Base-by-base conservation (phyloP, 1,140 invertebrate species). In the Hyphantria cunea region DNA sequence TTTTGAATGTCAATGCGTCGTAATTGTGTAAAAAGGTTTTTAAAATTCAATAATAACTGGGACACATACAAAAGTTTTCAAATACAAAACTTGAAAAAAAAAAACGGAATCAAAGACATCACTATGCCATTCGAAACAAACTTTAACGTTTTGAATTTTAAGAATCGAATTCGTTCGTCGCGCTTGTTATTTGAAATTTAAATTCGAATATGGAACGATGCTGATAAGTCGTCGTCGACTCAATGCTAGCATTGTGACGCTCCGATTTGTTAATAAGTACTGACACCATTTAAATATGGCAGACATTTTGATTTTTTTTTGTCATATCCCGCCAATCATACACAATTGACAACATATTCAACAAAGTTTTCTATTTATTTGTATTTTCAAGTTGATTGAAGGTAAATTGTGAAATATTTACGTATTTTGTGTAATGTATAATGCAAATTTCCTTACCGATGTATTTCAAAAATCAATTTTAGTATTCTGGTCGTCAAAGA, bases 121-220 rank as follows among this genome's bases (percentile, higher is more conserved):
- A 25, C 17, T 3, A 25, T 25, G 17, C 5, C 17, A 25, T 5
- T 25, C 17, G 17, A 25, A 25, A 25, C 17, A 5, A 25, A 25
- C 17, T 25, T 25, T 25, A 25, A 25, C 17, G 17, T 25, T 25
- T 25, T 25, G 5, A n/a, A 44, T 56, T 56, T 48, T 14, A 48
- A 47, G 33, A 37, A 55, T 45, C 42, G 42, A 31, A 45, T 42
- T 55, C 53, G 53, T 55, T 41, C 15, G 52, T 41, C 15, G 52
- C 17, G 54, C 34, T 56, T 42, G 44, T 11, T 25, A 56, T 56
- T 56, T 56, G 44, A 56, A 47, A 47, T 56, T 56, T 56, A 56
- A 56, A 56, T 56, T 48, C 44, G 42, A 48, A 56, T 48, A 37
- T 48, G 54, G 54, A 56, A 56, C 54, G 54, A 45, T 44, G 25